phyloP scores from a whole-genome alignment of 2,113 vertebrate species.

The Salvelinus sp. region DNA sequence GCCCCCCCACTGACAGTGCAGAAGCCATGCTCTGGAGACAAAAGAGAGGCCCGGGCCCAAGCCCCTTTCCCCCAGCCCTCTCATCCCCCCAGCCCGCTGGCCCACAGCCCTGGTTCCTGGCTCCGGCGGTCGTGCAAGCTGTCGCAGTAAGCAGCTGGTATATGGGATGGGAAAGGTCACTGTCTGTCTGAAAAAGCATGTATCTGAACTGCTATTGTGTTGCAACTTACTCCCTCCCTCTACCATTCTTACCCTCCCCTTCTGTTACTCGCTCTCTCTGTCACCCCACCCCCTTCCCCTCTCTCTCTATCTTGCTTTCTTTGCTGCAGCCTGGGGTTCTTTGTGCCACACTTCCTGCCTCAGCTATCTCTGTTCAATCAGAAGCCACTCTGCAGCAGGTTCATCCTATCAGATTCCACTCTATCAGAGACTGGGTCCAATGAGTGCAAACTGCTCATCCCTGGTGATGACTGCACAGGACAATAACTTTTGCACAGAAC shows the following conservation, averaged over 20 bases:
- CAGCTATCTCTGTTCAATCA: constrained; percentile 6
- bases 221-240: constrained; percentile 18
- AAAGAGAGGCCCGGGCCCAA: too few species aligned
- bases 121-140: constrained; percentile 70
- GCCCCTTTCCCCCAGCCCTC: too few species aligned
- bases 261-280: constrained; percentile 6
- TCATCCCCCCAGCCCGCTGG: too few species aligned
- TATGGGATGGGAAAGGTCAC: constrained; percentile 66
- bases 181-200: constrained; percentile 42
- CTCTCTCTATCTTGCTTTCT: neutral
- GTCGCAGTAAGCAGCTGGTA: constrained; percentile 79
- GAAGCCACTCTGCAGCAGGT: constrained; percentile 8
- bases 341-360: constrained; percentile 36
- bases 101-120: neutral
- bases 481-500: constrained; percentile 31
- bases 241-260: constrained; percentile 23
- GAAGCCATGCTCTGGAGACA: constrained; percentile 30
- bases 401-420: neutral
- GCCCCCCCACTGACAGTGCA: constrained; percentile 27
- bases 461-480: neutral
- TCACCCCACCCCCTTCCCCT: constrained; percentile 27
- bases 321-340: neutral
- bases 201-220: constrained; percentile 34
- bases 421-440: constrained; percentile 3
- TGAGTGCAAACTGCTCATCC: neutral